Evolutionary conservation across 2,888 invertebrate species (phyloP), one percentile per base, ranked within the genome.

Genomic region (Bugula neritina): DNA sequence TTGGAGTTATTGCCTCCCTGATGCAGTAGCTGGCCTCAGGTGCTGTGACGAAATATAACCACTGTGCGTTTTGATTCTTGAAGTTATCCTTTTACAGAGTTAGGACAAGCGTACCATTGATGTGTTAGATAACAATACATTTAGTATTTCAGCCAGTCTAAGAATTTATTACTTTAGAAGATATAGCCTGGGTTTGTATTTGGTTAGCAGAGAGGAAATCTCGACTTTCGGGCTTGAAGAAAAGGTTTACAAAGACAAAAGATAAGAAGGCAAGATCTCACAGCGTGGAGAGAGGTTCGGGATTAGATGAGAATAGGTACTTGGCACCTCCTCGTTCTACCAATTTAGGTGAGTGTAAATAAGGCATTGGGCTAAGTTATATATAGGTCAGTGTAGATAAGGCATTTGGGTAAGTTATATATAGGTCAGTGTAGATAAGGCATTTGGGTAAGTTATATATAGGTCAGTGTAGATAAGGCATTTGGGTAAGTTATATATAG

Each of bases 231-330:
- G 70, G 52, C 35, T 43, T 70, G 23, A 70, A 70, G 54, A 70
- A 54, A 29, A 3, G 54, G 23, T 70, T 70, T 31, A 54, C 70
- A 2, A 34, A 31, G 31, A 54, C 35, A 23, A 70, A 70, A 29
- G 70, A 70, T 52, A 70, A 70, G 70, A 70, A 70, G 31, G 29
- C 70, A 21, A 13, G 70, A 43, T 70, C 70, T n/a, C 70, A 70
- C 52, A 70, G 70, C 70, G 31, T 70, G 5, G 70, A 70, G 52
- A 43, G 52, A 54, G 35, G 43, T 25, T 54, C 70, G 21, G 70
- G 54, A 23, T 10, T 70, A 43, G 70, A 70, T 63, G 63, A 63
- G n/a, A 21, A 63, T 63, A 63, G 31, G 31, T 63, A 63, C 27
- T 31, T 63, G 27, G 31, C 10, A 25, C 63, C 63, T n/a, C 17